Evolutionary conservation across 30 jellyfish, hydroid and myxozoan genomes (phyloP).

Genomic region (Hydractinia symbiolongicarpus): DNA sequence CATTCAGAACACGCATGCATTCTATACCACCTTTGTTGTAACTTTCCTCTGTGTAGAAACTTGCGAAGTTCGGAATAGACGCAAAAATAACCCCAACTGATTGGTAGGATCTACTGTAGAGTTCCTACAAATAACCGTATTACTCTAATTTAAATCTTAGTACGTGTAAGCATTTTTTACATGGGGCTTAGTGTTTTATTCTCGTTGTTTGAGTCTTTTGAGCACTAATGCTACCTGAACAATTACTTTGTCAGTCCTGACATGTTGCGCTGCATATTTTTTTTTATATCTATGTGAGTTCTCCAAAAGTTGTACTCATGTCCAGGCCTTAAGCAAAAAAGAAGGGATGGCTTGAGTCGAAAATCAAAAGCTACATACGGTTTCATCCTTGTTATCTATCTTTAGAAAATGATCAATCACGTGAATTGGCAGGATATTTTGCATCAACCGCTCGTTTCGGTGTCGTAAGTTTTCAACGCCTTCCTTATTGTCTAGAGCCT

Average conservation of each 20-base stretch:
- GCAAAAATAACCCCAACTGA: conserved; percentile 95
- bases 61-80: conserved; percentile 86
- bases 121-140: conserved; percentile 42
- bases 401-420: conserved; percentile 79
- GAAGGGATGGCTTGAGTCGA: too few species aligned
- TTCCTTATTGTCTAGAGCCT: conserved; percentile 87
- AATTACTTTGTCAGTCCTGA: too few species aligned
- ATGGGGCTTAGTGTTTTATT: too few species aligned
- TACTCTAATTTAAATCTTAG: too few species aligned
- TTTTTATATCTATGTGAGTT: too few species aligned
- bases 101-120: conserved; percentile 84
- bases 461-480: conserved; percentile 63
- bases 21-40: conserved; percentile 91
- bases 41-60: conserved; percentile 84
- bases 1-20: conserved; percentile 91
- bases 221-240: too few species aligned
- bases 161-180: too few species aligned
- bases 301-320: too few species aligned
- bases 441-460: conserved; percentile 81
- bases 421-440: conserved; percentile 79
- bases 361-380: conserved; percentile 31
- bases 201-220: too few species aligned
- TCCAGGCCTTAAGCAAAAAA: too few species aligned
- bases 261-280: too few species aligned
- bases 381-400: conserved; percentile 76